Percentiles rank a stretch among this genome's conserved stretches.
Conservation (phyloP, 2,888 invertebrate genomes). For the Tineola bisselliella region DNA sequence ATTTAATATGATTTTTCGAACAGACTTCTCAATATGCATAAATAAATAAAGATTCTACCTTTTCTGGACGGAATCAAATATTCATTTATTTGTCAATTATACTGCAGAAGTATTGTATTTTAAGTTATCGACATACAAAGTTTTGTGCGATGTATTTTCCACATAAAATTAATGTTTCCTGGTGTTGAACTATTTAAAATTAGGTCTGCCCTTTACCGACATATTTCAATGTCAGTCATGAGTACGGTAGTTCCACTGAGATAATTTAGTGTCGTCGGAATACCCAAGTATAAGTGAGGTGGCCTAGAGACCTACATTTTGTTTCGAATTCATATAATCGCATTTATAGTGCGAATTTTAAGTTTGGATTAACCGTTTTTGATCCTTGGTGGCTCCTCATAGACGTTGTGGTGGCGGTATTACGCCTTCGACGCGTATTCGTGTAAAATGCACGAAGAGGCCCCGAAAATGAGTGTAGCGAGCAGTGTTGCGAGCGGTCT, state of each 20-base stretch:
- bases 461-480: constrained; percentile 73
- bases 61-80: neutral
- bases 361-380: constrained; percentile 63
- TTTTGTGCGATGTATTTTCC: neutral
- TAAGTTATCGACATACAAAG: neutral
- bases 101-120: neutral
- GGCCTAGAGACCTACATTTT: constrained; percentile 90
- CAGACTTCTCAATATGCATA: neutral
- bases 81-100: neutral
- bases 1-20: constrained; percentile 19
- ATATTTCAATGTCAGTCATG: constrained; percentile 71
- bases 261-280: constrained; percentile 77
- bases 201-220: constrained; percentile 65
- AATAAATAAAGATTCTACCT: neutral
- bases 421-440: constrained; percentile 51
- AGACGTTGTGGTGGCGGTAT: constrained; percentile 31
- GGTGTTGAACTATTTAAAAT: constrained; percentile 30
- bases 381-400: constrained; percentile 47
- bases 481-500: constrained; percentile 74
- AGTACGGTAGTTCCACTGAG: constrained; percentile 74
- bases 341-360: constrained; percentile 61
- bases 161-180: neutral
- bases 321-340: constrained; percentile 45
- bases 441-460: constrained; percentile 75
- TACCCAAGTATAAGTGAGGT: constrained; percentile 86